Base-by-base conservation (phyloP, 1,140 invertebrate species). In the Bombus cullumanus region DNA sequence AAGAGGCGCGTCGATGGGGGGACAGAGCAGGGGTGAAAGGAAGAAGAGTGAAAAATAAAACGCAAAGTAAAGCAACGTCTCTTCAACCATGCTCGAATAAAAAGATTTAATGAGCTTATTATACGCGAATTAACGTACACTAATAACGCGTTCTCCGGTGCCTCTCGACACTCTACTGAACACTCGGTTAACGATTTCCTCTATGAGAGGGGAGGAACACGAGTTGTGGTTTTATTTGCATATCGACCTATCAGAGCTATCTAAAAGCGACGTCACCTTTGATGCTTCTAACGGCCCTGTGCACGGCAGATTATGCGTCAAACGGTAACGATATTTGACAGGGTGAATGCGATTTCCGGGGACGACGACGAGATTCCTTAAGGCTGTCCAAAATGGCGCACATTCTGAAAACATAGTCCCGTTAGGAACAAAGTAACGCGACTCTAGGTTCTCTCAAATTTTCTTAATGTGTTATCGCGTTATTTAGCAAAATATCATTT, bases 21-120 rank as follows among this genome's bases (percentile, higher is more conserved):
- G 37, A 31, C 10, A n/a, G 6, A n/a, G 76, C 1, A 43, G 59
- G 10, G 31, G 39, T n/a, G n/a, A 12, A 25, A 41, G 43, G 31
- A 28, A 62, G 37, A 22, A 69, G 31, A 68, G 18, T 22, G 18
- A 77, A 76, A 77, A 77, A 77, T 39, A 76, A 57, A 57, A 76
- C 22, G 34, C 9, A 22, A 22, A 66, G 34, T 8, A 47, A 68
- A 68, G 78, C 64, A 80, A 66, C 37, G 77, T 31, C 41, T 69
- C 43, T 80, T 80, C 78, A 80, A 39, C 78, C 69, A n/a, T 69
- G 78, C 64, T 69, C 64, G 62, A 79, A 79, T 79, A 80, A 80
- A 43, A 80, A 80, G 64, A 80, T 69, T 80, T 80, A 80, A 80
- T 80, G 78, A 80, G 78, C 78, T 80, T 80, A 80, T 80, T 80